phyloP scores from a whole-genome alignment of 2,888 invertebrate genomes.

The Galerucella nymphaeae region DNA sequence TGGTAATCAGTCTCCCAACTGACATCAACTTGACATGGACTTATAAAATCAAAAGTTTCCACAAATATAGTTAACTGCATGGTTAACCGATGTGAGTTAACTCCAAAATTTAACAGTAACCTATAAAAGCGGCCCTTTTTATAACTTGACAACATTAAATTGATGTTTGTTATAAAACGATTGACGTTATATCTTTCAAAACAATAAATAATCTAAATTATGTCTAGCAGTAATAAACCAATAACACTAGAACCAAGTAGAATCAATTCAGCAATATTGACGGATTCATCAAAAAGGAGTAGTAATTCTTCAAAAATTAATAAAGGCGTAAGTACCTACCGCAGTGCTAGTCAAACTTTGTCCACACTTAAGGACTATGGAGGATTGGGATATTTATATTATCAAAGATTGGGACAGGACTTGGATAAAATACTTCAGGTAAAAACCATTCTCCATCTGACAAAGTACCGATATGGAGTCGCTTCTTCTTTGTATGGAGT shows the following conservation, averaged over 20 bases:
- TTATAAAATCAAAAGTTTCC: too few relatives aligned
- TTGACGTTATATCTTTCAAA: not conserved
- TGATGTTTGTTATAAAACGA: not conserved
- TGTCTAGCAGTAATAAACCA: not conserved
- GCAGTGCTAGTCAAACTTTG: slow-evolving; percentile 30
- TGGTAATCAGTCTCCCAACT: too few relatives aligned
- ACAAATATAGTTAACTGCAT: too few relatives aligned
- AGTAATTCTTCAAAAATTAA: slow-evolving; percentile 1
- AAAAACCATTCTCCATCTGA: too few relatives aligned
- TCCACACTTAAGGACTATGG: slow-evolving; percentile 44
- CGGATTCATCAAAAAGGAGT: not conserved
- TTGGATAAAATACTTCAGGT: slow-evolving; percentile 57
- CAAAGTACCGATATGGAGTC: too few relatives aligned
- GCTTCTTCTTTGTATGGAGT: too few relatives aligned
- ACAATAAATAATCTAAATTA: slow-evolving; percentile 2
- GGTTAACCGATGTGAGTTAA: too few relatives aligned
- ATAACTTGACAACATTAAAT: too few relatives aligned
- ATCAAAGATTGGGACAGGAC: slow-evolving; percentile 47
- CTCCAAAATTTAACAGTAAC: too few relatives aligned
- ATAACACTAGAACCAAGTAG: too few relatives aligned
- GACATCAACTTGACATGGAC: too few relatives aligned
- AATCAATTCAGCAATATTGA: not conserved
- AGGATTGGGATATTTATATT: slow-evolving; percentile 55
- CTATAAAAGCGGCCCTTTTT: too few relatives aligned
- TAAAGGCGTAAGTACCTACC: not conserved